Conservation (phyloP, 2,888 invertebrate genomes). For the Eucera pruinosa region DNA sequence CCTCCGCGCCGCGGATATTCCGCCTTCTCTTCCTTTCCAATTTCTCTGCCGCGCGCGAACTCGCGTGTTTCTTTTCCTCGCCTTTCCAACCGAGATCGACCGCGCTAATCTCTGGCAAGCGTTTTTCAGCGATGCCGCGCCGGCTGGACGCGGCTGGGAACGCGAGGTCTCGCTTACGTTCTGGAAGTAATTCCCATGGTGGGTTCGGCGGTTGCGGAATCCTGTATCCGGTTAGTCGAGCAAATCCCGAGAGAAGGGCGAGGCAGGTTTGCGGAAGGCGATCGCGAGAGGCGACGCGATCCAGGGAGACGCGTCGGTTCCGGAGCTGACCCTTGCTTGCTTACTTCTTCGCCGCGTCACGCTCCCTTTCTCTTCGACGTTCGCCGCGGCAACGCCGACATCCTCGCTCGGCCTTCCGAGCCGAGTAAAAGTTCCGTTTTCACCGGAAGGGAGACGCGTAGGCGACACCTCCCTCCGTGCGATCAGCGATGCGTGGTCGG, state of each 20-base stretch:
- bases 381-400: slow-evolving; percentile 26
- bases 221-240: slow-evolving; percentile 75
- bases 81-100: background rate
- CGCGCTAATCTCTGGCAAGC: background rate
- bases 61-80: background rate
- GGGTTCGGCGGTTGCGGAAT: slow-evolving; percentile 42
- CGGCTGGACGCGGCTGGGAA: too few relatives aligned
- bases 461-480: too few relatives aligned
- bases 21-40: background rate
- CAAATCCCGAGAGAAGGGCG: too few relatives aligned
- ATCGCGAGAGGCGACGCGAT: too few relatives aligned
- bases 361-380: slow-evolving; percentile 19
- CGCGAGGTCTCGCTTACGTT: too few relatives aligned
- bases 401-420: too few relatives aligned
- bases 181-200: slow-evolving; percentile 4
- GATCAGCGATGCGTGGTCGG: too few relatives aligned
- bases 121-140: background rate
- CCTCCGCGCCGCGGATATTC: slow-evolving; percentile 9
- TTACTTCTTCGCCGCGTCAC: slow-evolving; percentile 27
- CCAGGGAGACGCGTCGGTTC: background rate
- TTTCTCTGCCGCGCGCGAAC: too few relatives aligned
- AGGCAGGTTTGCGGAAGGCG: too few relatives aligned
- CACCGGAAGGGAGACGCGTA: too few relatives aligned
- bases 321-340: too few relatives aligned
- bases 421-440: background rate